phyloP scores from a whole-genome alignment of 2,888 invertebrate genomes.

The Hypsopygia costalis region DNA sequence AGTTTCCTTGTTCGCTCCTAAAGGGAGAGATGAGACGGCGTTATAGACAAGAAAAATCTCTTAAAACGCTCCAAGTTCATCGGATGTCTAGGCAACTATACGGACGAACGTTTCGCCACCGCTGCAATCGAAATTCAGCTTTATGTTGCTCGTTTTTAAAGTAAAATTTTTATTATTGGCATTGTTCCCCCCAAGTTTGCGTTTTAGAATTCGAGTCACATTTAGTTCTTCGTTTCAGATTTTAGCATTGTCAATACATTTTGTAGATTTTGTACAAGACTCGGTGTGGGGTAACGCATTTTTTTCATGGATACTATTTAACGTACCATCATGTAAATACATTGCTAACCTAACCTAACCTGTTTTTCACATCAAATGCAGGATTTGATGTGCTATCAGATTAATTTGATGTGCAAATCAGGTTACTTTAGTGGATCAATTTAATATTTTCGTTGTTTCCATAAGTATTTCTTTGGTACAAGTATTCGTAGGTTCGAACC shows the following conservation, averaged over 20 bases:
- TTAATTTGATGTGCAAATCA: too few species aligned
- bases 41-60: conserved; percentile 30
- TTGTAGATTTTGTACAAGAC: conserved; percentile 1
- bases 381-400: too few species aligned
- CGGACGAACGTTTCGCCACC: conserved; percentile 10
- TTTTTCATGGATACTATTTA: too few species aligned
- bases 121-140: conserved; percentile 11
- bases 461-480: too few species aligned
- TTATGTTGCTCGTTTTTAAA: neutral
- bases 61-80: conserved; percentile 26
- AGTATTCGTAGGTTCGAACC: too few species aligned
- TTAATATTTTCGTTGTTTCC: too few species aligned
- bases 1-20: conserved; percentile 33
- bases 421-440: too few species aligned
- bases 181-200: conserved; percentile 1
- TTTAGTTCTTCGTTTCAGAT: conserved; percentile 6
- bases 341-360: too few species aligned
- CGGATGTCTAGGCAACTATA: conserved; percentile 17
- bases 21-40: conserved; percentile 31
- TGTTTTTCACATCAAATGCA: too few species aligned
- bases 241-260: conserved; percentile 8
- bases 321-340: too few species aligned
- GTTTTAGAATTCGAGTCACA: conserved; percentile 7
- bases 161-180: neutral
- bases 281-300: neutral